Conservation (phyloP, 2,888 invertebrate species). For the Pseudanteris insignis region DNA sequence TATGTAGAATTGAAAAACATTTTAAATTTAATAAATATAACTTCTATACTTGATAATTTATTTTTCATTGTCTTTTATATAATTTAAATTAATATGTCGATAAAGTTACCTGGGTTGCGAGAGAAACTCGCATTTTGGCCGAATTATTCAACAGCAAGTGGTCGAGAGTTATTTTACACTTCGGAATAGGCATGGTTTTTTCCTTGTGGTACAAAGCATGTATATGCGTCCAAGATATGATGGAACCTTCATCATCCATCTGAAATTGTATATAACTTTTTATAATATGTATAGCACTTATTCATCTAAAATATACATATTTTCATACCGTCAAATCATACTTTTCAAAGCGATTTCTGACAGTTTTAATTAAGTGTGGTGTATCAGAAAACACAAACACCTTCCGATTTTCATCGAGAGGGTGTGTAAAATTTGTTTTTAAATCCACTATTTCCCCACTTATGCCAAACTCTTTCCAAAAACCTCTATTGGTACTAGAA, state of each 20-base stretch:
- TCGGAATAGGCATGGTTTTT: not conserved
- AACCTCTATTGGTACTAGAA: slow-evolving; percentile 2
- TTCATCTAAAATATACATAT: slow-evolving; percentile 2
- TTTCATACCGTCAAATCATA: slow-evolving; percentile 9
- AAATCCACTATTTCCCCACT: slow-evolving; percentile 1
- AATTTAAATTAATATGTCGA: not conserved
- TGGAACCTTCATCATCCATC: not conserved
- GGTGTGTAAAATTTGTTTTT: slow-evolving; percentile 1
- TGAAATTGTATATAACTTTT: not conserved
- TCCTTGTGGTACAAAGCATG: not conserved
- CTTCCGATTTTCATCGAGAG: not conserved
- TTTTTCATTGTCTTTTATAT: not conserved
- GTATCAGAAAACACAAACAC: slow-evolving; percentile 1
- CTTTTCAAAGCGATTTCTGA: slow-evolving; percentile 4
- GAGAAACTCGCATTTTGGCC: slow-evolving; percentile 4
- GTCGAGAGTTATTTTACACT: slow-evolving; percentile 1
- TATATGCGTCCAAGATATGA: slow-evolving; percentile 6
- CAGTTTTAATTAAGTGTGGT: slow-evolving; percentile 1
- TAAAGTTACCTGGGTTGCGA: slow-evolving; percentile 2
- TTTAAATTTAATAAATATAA: too few relatives aligned
- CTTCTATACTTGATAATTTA: too few relatives aligned
- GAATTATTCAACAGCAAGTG: slow-evolving; percentile 1
- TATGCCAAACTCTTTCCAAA: slow-evolving; percentile 5
- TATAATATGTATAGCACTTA: not conserved
- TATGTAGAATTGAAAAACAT: too few relatives aligned